Evolutionary conservation across 2,113 vertebrate genomes (phyloP), one percentile per base, ranked within the genome.

Genomic region (Pluvialis apricaria): DNA sequence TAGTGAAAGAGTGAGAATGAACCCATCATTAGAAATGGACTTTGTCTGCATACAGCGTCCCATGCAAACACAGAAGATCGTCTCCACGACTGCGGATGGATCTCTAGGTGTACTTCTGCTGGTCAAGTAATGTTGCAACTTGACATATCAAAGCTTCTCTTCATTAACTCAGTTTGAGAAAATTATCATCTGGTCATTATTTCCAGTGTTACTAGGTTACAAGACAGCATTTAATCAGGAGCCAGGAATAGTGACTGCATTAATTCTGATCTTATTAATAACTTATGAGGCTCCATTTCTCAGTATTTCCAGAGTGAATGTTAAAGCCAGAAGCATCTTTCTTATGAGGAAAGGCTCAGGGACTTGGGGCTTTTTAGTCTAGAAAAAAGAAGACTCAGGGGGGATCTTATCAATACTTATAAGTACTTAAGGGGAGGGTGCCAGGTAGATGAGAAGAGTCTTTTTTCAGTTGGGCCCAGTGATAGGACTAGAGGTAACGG

Each of bases 221-320:
- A 73, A 92, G 82, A 26, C 31, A 94, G 79, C 69, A 93, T 95
- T 97, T 97, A 92, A 95, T 92, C 77, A 96, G 80, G 79, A 96
- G 40, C 79, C 45, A 94, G 49, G 76, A 93, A 97, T 93, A 95
- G 57, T 92, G 69, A 82, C 79, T 96, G 42, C 61, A 95, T 90
- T 97, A 94, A 93, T 94, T 97, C 85, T 91, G 28, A 82, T 88
- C 82, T 96, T 64, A 96, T 97, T 72, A 93, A 97, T 97, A 96
- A 94, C 55, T 95, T 92, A 85, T 24, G 62, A 75, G 58, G 12
- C 55, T 94, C 52, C 47, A 94, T 95, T 97, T 97, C 88, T 94
- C 92, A 93, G 34, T 92, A 92, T 95, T 97, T 95, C 82, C 61
- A 90, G 94, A 76, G 38, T 79, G 77, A 82, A 25, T 1, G 2